Base-by-base conservation (phyloP, 1,140 invertebrate species). In the Daktulosphaira vitifoliae region DNA sequence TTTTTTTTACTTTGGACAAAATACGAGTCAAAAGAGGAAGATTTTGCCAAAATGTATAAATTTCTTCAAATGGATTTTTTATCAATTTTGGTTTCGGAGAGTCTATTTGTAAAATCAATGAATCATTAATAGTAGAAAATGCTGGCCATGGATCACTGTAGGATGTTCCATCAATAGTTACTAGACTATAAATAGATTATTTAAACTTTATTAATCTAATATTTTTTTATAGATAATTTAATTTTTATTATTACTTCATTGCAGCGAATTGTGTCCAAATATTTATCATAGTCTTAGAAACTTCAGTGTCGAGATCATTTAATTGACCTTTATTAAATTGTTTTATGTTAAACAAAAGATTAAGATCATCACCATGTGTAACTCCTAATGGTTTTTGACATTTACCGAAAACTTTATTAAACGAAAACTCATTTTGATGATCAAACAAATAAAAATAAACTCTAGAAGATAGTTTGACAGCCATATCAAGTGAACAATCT, bases 221-320 rank as follows among this genome's bases (percentile, higher is more conserved):
- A 33, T 6, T 6, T 33, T 33, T 6, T 6, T 11, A 33, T 33
- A 33, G 29, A 33, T 6, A 5, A 33, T n/a, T n/a, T n/a, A 9
- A 25, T 16, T 23, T 8, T 15, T 46, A 18, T 37, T 18, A 29
- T 64, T n/a, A 64, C 59, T 37, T n/a, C 18, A 26, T 33, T 15
- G 42, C 42, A 15, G 46, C 46, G 11, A 64, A 64, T 13, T 33
- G 33, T 2, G 29, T 25, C 59, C 42, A 64, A 49, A 50, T 38
- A 33, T 64, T 13, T 16, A 64, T 25, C 59, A 64, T 49, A 0
- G 48, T 3, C 6, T 64, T 64, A 1, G 59, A 64, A n/a, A 64
- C 6, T 50, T 64, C 5, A 2, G 1, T 8, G 9, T 64, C 59
- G 13, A 48, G 13, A 6, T 64, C 13, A 2, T 22, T 37, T 15